Evolutionary conservation across 2,113 vertebrate genomes (phyloP), one percentile per base, ranked within the genome.

Genomic region (Forbesichthys agassizii): DNA sequence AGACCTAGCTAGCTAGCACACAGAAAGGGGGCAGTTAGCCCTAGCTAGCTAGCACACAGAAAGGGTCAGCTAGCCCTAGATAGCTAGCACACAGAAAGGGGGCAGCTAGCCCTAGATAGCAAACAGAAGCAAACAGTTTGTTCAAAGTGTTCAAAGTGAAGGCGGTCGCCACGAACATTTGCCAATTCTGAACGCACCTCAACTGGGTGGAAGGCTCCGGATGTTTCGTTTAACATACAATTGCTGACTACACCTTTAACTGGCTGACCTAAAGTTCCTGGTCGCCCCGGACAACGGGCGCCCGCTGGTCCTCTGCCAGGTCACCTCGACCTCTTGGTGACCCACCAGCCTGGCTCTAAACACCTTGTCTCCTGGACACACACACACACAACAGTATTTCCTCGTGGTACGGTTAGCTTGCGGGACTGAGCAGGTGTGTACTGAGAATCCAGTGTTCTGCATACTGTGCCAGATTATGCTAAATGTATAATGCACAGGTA

Each of bases 341-440:
- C 86, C 89, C n/a, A 70, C 83, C 56, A 88, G 78, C 69, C 82
- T 79, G 33, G 58, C 85, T 84, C 69, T 80, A 68, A 93, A 92
- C 66, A 86, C 80, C 79, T 88, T 88, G 16, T 80, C 62, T 49
- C 78, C 80, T 85, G 16, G 14, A 3, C 1, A 54, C 66, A 64
- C 6, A 65, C 10, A 11, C 14, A 57, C 14, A 57, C n/a, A 9
- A 10, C 55, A 16, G 5, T 27, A 42, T 42, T 33, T 53, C 36
- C 48, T n/a, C 57, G 20, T 20, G 20, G 20, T 20, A 20, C 20
- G 72, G 66, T 71, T 52, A 36, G 42, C 66, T 71, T 60, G 12
- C 36, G 1, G 62, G 51, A 52, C 48, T 20, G 36, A 56, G 27
- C 20, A 48, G 47, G 48, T 63, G 55, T 59, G 46, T 20, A 1